Base-by-base conservation (phyloP, 2,113 vertebrate genomes). In the Galbula dea region DNA sequence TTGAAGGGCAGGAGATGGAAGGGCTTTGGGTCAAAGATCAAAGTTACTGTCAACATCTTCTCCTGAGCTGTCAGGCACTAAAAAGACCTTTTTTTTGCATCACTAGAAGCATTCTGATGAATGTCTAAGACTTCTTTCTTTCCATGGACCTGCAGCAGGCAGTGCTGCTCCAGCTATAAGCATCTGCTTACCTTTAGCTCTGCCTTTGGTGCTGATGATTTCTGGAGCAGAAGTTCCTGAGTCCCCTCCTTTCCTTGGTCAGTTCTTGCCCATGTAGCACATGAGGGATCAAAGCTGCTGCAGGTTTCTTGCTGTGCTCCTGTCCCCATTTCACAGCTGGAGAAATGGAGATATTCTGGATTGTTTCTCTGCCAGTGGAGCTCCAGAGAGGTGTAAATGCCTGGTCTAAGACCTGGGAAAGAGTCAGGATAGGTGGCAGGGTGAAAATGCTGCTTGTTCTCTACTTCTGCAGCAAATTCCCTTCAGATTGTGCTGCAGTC, bases 321-420 rank as follows among this genome's bases (percentile, higher is more conserved):
- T 57, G 32, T 77, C 49, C 71, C 58, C 32, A 14, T 86, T 85
- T 91, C 89, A 82, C 91, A 90, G 62, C 86, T 93, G 89, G 71
- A 63, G 71, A 87, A 90, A 81, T 54, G 6, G 77, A 93, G 77
- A 88, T 37, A 3, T 83, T 59, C 21, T 21, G 43, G 75, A 69
- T 90, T 92, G 78, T 89, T 95, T 67, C 29, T 37, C 45, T 92
- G 84, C 51, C 63, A 82, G 29, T 39, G 21, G 59, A 80, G 58
- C 77, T 94, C 83, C 78, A 69, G 11, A 91, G 79, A 90, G 80
- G 92, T 94, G 92, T 89, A 90, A 92, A 95, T 92, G 26, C 51
- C 43, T 89, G 52, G 46, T 63, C 41, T 83, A 73, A 94, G 49
- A 85, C 81, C 81, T 7, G 26, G 54, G 62, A 68, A 77, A 76